Percentiles rank a stretch among this genome's conserved stretches.
These are phyloP conservation scores for Cotesia vestalis DNA, from an alignment of 1,140 invertebrate species.

Conservation along the genomic window DNA sequence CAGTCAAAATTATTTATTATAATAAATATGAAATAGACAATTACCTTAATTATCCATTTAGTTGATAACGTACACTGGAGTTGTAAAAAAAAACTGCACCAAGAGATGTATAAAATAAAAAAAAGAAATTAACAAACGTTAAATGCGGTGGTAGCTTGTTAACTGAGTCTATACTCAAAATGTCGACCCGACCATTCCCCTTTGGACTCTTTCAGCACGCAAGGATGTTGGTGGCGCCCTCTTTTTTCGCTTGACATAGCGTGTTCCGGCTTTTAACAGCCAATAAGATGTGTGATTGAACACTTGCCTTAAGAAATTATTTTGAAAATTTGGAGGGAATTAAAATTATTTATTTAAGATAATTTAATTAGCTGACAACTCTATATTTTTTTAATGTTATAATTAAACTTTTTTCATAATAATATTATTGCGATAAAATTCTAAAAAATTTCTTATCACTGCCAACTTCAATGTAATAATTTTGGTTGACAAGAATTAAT, in stretches of 20 bases:
- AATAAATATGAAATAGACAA: background rate
- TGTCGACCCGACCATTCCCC: constrained; percentile 5
- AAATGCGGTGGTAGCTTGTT: background rate
- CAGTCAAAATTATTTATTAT: background rate
- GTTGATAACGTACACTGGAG: no score
- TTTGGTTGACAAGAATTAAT: no score
- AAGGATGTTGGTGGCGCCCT: background rate
- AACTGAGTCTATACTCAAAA: constrained; percentile 4
- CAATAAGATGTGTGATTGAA: background rate
- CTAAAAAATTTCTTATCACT: no score
- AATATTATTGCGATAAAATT: no score
- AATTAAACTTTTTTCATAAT: background rate
- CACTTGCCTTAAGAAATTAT: background rate
- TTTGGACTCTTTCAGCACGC: background rate
- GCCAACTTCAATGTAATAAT: no score
- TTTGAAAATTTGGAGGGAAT: background rate
- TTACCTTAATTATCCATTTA: no score
- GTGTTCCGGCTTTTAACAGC: background rate
- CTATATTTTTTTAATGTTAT: background rate
- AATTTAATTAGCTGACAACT: background rate
- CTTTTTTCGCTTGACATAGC: background rate
- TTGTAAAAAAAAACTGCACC: no score
- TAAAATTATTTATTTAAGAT: background rate
- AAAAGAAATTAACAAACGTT: no score
- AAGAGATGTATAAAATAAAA: no score